Percentiles rank a stretch among this genome's conserved stretches.
Conservation (phyloP, 2,113 vertebrate species). For the Picathartes gymnocephalus region DNA sequence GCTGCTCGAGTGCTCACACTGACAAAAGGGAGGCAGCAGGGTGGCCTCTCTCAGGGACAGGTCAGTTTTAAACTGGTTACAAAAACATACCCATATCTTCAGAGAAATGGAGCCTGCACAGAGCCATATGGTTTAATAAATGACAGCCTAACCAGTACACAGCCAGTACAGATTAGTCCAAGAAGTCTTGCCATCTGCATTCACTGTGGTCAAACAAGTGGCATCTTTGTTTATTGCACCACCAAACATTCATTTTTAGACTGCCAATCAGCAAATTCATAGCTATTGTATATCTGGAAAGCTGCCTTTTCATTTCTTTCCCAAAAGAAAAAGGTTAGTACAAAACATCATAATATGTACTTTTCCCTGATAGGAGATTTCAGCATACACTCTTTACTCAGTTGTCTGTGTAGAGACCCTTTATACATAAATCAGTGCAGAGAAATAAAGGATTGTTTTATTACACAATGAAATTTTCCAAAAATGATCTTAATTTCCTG, state of each 20-base stretch:
- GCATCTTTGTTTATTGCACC: background rate
- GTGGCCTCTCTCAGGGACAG: background rate
- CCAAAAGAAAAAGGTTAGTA: background rate
- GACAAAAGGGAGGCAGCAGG: background rate
- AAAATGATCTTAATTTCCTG: background rate
- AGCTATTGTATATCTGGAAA: background rate
- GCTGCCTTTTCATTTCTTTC: background rate
- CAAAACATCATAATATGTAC: background rate
- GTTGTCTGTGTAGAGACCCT: background rate
- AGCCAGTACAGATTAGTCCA: background rate
- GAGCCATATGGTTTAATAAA: background rate
- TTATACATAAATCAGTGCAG: background rate
- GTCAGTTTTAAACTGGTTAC: background rate
- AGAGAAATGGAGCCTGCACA: background rate
- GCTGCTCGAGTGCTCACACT: background rate
- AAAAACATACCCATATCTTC: background rate
- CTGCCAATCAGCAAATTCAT: background rate
- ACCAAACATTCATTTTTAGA: background rate
- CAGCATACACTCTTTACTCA: background rate
- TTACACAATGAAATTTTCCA: background rate
- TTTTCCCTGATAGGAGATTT: background rate
- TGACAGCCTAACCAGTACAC: background rate
- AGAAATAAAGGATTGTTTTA: slow-evolving; percentile 3
- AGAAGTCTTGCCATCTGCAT: background rate
- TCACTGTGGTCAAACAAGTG: background rate